Evolutionary conservation across 2,113 vertebrate species (phyloP), one percentile per base, ranked within the genome.

Genomic region (Mesoclemmys tuberculata): DNA sequence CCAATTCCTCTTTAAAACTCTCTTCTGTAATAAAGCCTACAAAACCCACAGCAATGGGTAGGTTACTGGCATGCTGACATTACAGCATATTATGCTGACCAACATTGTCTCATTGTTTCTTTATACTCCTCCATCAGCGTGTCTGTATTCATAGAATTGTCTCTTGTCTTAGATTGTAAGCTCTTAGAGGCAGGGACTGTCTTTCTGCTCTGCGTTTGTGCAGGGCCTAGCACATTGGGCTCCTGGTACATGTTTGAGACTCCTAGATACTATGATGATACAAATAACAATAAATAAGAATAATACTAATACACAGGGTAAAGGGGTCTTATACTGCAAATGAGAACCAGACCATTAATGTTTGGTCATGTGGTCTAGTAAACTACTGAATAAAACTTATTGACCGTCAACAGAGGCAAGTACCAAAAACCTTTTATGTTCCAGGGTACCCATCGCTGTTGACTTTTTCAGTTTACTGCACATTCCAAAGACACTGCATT

Each of bases 401-500:
- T 91, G 18, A 81, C 68, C 10, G 55, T 88, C 54, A 89, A 19
- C 21, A 35, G 3, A 92, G 6, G n/a, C n/a, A 87, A 55, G 29
- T 46, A 88, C 78, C 22, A 31, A 54, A 89, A 97, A 87, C n/a
- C 80, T 12, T 91, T 93, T 84, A 90, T 87, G 24, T 7, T 85
- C 29, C 46, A 49, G 56, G n/a, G 51, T 93, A 89, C 55, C 26
- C 5, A 85, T 61, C 82, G 82, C 38, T 77, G 51, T 89, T 77
- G 91, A 38, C 68, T 58, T 94, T 93, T 85, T 29, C 22, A 89
- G 71, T 83, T 77, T 38, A 83, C 75, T 92, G 31, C 35, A 77
- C 86, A 80, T 92, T 96, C 84, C 71, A 89, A 91, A 93, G 22
- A 0, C 27, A 91, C 51, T 95, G 91, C 83, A 94, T 92, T 96